A percentile compares a stretch with the other conserved stretches of the same genome.
phyloP scores from a whole-genome alignment of 2,888 invertebrate genomes.

The Matsumyia berberina region DNA sequence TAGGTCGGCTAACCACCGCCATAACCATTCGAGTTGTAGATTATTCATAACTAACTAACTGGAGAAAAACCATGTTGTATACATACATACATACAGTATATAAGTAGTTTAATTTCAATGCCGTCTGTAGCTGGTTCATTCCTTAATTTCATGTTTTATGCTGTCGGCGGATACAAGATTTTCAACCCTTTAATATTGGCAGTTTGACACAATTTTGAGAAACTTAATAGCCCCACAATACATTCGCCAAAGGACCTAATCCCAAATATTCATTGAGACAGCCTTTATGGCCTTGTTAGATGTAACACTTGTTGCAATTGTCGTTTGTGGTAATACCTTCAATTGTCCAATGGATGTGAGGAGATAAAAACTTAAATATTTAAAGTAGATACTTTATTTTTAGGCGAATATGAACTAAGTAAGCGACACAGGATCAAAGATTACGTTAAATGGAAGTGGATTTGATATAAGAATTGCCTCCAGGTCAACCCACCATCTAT shows the following conservation, averaged over 20 bases:
- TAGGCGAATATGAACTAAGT: background rate
- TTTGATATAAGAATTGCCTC: too few species aligned
- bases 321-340: background rate
- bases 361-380: background rate
- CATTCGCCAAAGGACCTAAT: background rate
- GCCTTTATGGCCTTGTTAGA: background rate
- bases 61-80: background rate
- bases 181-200: background rate
- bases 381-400: background rate
- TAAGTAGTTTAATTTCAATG: background rate
- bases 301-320: slow-evolving; percentile 6
- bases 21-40: background rate
- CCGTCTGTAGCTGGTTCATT: slow-evolving; percentile 3
- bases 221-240: slow-evolving; percentile 2
- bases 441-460: too few species aligned
- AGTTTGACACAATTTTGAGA: background rate
- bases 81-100: too few species aligned
- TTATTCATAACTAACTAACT: slow-evolving; percentile 6
- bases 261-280: background rate
- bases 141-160: background rate
- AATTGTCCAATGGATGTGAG: too few species aligned
- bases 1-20: background rate
- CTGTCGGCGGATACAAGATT: background rate
- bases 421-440: background rate
- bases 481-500: too few species aligned